Evolutionary conservation across 2,797 vertebrate genomes (phyloP), one percentile per base, ranked within the genome.

Genomic region (Merluccius polli): DNA sequence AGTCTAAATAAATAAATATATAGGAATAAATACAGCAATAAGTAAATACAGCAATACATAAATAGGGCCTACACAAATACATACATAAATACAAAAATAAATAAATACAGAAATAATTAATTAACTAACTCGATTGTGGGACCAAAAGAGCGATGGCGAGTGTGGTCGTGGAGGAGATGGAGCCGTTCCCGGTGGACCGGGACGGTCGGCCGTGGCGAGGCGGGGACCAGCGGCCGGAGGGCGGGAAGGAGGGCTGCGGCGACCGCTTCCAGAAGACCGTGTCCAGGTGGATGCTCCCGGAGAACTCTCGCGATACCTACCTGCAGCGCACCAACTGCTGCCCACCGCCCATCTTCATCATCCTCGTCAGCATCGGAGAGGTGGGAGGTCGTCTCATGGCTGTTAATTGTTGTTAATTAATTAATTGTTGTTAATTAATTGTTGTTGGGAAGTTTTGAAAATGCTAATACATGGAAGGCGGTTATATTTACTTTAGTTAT

Each of bases 271-370:
- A 97, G 13, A 75, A 24, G 7, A 65, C 88, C 0, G 79, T 97
- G 75, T 95, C 95, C 70, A 93, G 79, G 73, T 97, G 94, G 95
- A 95, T 98, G 94, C 95, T 98, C 41, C 96, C 96, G 0, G 90
- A 93, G 71, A 79, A 92, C 0, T 27, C 44, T 4, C 92, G 92
- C 27, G 79, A 81, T 76, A 90, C 67, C 0, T 97, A 97, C 81
- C 13, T 95, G 75, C 93, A 95, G 72, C 92, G 95, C 18, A 92
- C 95, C 71, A 96, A 95, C 91, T 98, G 96, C 89, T 87, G 93
- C 52, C 96, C 96, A 0, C 96, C 95, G 0, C 96, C 96, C 0
- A 84, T 98, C 82, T 98, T 97, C 91, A 96, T 98, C 87, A 94
- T 97, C 85, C 87, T 91, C 74, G 79, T 98, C 91, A 98, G 96